Conservation (phyloP, 30 jellyfish, hydroid and myxozoan genomes). For the Aurelia sp. region DNA sequence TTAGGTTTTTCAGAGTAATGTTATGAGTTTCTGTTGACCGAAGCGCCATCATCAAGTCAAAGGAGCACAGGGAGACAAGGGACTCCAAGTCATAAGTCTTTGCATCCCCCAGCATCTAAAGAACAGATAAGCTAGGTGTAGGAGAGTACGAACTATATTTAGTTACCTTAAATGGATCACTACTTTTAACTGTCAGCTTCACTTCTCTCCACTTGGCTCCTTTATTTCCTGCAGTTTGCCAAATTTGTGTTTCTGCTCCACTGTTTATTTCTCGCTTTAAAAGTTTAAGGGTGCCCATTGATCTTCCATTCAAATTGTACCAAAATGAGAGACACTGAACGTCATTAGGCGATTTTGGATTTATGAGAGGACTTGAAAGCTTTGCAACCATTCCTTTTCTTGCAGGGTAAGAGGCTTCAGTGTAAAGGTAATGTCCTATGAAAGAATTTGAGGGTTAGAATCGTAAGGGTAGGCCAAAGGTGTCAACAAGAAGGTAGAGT, state of each 20-base stretch:
- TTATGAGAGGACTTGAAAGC: slow-evolving; percentile 33
- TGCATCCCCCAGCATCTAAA: too few species aligned
- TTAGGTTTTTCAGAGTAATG: too few species aligned
- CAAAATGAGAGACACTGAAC: slow-evolving; percentile 58
- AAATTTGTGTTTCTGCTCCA: slow-evolving; percentile 43
- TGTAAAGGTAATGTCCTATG: slow-evolving; percentile 64
- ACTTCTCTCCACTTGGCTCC: slow-evolving; percentile 62
- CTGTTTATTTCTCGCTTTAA: slow-evolving; percentile 8
- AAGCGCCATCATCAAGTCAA: too few species aligned
- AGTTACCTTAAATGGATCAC: slow-evolving; percentile 44
- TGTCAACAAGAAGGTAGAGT: too few species aligned
- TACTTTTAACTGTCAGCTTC: slow-evolving; percentile 15
- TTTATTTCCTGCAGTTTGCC: slow-evolving; percentile 57
- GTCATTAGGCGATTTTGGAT: slow-evolving; percentile 2
- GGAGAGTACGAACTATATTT: too few species aligned
- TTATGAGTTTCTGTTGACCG: too few species aligned
- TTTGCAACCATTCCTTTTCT: slow-evolving; percentile 56
- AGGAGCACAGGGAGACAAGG: too few species aligned
- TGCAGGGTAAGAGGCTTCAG: slow-evolving; percentile 83
- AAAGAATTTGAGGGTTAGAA: not conserved
- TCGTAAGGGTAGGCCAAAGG: not conserved
- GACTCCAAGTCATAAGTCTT: too few species aligned
- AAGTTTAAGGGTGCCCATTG: slow-evolving; percentile 49
- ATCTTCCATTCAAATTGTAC: slow-evolving; percentile 52
- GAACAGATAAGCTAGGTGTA: too few species aligned